Evolutionary conservation across 2,113 vertebrate species (phyloP).

Genomic region (Ceuthmochares aereus): DNA sequence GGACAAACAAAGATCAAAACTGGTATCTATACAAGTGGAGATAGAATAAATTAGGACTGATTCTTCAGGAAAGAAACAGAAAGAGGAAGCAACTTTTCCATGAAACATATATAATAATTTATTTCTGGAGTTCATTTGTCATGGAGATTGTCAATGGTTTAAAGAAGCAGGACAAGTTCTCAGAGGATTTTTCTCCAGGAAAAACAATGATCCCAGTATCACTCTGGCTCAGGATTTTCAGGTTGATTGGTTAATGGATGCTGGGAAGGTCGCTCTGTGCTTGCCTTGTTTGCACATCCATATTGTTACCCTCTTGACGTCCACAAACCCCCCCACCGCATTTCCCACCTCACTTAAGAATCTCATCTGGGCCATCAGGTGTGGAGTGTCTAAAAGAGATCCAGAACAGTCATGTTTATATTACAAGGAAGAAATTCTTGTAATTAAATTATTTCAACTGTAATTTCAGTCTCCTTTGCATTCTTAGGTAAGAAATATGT

Average conservation of each 20-base stretch:
- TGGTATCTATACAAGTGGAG: background rate
- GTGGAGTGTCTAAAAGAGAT: background rate
- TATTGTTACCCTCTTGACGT: too few relatives aligned
- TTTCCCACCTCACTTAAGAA: background rate
- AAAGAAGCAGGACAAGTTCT: background rate
- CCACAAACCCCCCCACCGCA: too few relatives aligned
- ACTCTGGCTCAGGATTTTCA: background rate
- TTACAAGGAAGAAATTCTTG: background rate
- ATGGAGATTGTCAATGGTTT: background rate
- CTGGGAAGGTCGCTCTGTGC: background rate
- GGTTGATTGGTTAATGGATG: background rate
- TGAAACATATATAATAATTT: background rate
- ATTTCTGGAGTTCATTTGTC: background rate
- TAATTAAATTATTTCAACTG: background rate
- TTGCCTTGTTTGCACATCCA: background rate
- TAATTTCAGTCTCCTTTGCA: background rate
- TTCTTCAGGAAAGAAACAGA: background rate
- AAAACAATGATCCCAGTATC: background rate
- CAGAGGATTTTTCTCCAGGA: background rate
- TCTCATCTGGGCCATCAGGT: background rate
- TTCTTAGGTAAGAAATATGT: background rate
- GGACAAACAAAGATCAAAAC: background rate
- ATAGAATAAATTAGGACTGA: background rate
- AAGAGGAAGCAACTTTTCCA: background rate
- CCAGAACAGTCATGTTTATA: background rate